Evolutionary conservation across 2,797 vertebrate species (phyloP).

Genomic region (Tamandua tetradactyla): DNA sequence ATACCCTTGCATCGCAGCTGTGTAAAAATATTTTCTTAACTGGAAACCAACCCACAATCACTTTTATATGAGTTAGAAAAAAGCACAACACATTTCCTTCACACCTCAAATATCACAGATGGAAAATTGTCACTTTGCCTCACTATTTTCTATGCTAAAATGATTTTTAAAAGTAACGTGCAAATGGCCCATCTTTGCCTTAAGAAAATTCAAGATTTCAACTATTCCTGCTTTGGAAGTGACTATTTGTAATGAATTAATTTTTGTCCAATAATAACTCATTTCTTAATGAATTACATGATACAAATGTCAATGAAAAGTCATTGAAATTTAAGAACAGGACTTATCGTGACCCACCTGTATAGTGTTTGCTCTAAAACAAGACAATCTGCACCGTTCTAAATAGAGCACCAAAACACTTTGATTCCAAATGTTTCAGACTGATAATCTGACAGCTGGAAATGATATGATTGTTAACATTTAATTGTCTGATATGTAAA

Average conservation of each 20-base stretch:
- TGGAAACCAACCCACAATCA: conserved; percentile 54
- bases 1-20: conserved; percentile 28
- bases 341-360: neutral
- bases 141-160: conserved; percentile 56
- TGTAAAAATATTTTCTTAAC: conserved; percentile 68
- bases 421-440: neutral
- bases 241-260: conserved; percentile 50
- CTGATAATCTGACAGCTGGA: neutral
- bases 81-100: conserved; percentile 72
- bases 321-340: neutral
- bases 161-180: conserved; percentile 25
- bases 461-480: neutral
- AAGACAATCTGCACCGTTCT: neutral
- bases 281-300: conserved; percentile 13
- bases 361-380: neutral
- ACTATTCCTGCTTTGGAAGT: neutral
- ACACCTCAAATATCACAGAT: conserved; percentile 71
- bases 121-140: conserved; percentile 70
- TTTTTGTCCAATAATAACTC: neutral
- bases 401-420: neutral
- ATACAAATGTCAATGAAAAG: neutral
- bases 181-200: conserved; percentile 57
- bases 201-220: conserved; percentile 46
- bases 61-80: conserved; percentile 57
- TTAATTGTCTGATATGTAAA: neutral